Evolutionary conservation across 2,888 invertebrate genomes (phyloP), one percentile per base, ranked within the genome.

Genomic region (Dichetophora obliterata): DNA sequence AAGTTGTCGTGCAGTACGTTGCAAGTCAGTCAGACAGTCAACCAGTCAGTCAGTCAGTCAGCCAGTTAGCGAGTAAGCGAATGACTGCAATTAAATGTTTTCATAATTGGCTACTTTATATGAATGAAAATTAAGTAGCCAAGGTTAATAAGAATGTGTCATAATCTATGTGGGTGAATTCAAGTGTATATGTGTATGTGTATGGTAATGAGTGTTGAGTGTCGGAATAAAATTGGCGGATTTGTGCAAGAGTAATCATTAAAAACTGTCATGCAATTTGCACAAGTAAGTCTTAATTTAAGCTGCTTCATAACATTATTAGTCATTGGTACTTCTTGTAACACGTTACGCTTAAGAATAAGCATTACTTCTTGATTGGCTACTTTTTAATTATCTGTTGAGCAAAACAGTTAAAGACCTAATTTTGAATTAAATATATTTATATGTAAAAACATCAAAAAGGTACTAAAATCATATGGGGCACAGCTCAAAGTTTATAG

Each of bases 101-200:
- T 73, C 73, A 73, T 73, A 73, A 73, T 63, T 61, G 73, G 50
- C 43, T n/a, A 50, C 63, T 73, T 73, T 63, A 63, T 73, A 63
- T 73, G 73, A 63, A 48, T 63, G 57, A n/a, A n/a, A 68, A 31
- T 34, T 63, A 65, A 68, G 34, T 66, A 22, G 22, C 11, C 9
- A 37, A 31, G 65, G 65, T 14, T 8, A 63, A 63, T 24, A n/a
- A 19, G 14, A 65, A 14, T 27, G 57, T 19, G 74, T 69, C 68
- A 68, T 37, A 5, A 48, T 57, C 68, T 71, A 19, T 71, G 31
- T 34, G 65, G 24, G 9, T 14, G 31, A 16, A 5, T 6, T 54
- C 16, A 11, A 9, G 31, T n/a, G 69, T 34, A 22, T 73, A 37
- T 52, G 59, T 77, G 5, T 65, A 48, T 65, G 3, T 72, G 6